A percentile compares a stretch with the other conserved stretches of the same genome.
Conservation (phyloP, 2,888 invertebrate species). For the Vesta saturnalis region DNA sequence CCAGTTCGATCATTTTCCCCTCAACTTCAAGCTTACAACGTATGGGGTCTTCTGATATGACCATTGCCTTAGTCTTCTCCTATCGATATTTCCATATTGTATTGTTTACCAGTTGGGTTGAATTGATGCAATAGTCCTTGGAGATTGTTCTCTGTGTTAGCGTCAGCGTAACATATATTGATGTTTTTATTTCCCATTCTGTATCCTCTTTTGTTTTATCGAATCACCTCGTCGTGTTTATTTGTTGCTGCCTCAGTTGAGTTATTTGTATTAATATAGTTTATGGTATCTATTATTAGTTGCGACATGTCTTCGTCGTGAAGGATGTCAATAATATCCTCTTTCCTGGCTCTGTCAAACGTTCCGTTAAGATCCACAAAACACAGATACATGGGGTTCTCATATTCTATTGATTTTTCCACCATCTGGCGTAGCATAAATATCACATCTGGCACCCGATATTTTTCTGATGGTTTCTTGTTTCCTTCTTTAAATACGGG, state of each 20-base stretch:
- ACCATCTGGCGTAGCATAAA: constrained; percentile 13
- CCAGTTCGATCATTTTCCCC: too few relatives aligned
- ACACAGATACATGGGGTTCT: constrained; percentile 15
- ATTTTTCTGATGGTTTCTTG: too few relatives aligned
- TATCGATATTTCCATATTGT: too few relatives aligned
- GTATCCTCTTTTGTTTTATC: neutral
- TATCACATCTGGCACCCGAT: neutral
- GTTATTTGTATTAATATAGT: neutral
- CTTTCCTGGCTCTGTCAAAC: constrained; percentile 1
- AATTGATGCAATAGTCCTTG: constrained; percentile 7
- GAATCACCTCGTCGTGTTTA: neutral
- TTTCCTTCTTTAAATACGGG: too few relatives aligned
- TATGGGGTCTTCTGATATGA: too few relatives aligned
- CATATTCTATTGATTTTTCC: constrained; percentile 12
- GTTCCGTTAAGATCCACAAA: constrained; percentile 14
- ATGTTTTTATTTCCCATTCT: constrained; percentile 1
- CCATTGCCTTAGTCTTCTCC: neutral
- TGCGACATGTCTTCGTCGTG: constrained; percentile 7
- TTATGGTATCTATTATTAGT: constrained; percentile 15
- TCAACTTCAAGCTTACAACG: too few relatives aligned
- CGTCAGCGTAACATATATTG: neutral
- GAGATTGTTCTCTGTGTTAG: neutral
- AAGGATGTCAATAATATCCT: constrained; percentile 9
- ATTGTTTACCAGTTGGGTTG: neutral
- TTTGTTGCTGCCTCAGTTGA: neutral